phyloP scores from a whole-genome alignment of 1,140 invertebrate genomes.

The Drosophila lini region DNA sequence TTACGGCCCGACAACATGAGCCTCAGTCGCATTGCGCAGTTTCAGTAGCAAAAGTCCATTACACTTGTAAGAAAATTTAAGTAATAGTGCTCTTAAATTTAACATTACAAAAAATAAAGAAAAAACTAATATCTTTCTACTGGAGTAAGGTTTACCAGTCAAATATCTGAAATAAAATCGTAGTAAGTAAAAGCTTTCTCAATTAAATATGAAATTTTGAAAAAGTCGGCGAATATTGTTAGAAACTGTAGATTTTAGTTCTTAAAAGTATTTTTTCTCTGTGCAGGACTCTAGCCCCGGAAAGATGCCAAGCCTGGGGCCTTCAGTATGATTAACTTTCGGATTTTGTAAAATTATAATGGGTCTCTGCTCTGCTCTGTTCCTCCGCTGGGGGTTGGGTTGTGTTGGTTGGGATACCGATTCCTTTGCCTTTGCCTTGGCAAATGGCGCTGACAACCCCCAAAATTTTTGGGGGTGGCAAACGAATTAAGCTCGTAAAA shows the following conservation, averaged over 20 bases:
- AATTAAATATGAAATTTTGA: too few relatives aligned
- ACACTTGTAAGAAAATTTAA: conserved; percentile 2
- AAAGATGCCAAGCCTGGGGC: conserved; percentile 24
- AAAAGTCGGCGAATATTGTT: background rate
- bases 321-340: conserved; percentile 79
- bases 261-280: background rate
- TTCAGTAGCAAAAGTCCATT: conserved; percentile 25
- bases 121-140: too few relatives aligned
- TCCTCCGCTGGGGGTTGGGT: conserved; percentile 18
- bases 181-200: background rate
- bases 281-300: conserved; percentile 3
- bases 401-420: background rate
- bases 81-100: background rate
- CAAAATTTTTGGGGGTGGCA: conserved; percentile 31
- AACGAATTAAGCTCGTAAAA: conserved; percentile 80
- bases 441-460: conserved; percentile 69
- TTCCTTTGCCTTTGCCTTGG: conserved; percentile 21
- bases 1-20: conserved; percentile 50
- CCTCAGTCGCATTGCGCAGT: conserved; percentile 59
- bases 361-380: conserved; percentile 32
- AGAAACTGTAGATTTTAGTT: too few relatives aligned
- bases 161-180: background rate
- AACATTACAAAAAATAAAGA: background rate
- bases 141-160: too few relatives aligned
- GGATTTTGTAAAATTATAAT: conserved; percentile 81